Conservation (phyloP, 2,797 vertebrate genomes). For the Delichon dasypus region DNA sequence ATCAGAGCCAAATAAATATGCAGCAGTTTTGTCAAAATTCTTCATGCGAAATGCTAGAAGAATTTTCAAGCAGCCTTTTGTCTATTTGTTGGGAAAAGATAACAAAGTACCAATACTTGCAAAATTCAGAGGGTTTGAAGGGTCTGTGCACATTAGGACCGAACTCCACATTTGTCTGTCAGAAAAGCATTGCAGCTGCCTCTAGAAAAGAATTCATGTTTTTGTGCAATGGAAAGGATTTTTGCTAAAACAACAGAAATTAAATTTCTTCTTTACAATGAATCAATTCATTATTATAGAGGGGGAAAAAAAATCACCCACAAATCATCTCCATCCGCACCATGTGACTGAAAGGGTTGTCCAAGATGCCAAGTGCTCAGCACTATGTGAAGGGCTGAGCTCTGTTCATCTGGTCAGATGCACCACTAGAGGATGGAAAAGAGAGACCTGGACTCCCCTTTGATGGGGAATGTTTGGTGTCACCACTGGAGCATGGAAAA, state of each 20-base stretch:
- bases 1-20: background rate
- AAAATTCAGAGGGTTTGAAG: background rate
- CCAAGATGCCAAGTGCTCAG: background rate
- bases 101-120: background rate
- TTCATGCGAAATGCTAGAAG: background rate
- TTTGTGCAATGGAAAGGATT: background rate
- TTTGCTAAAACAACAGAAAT: background rate
- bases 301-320: background rate
- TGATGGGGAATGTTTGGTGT: background rate
- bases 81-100: background rate
- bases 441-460: background rate
- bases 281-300: background rate
- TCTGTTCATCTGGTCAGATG: background rate
- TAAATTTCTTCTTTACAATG: background rate
- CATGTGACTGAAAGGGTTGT: background rate
- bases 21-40: background rate
- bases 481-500: background rate
- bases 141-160: background rate
- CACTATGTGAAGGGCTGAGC: fast-evolving
- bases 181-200: background rate
- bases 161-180: background rate
- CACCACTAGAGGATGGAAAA: background rate
- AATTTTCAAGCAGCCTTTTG: background rate
- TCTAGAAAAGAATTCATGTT: background rate
- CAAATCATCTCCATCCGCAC: background rate